Evolutionary conservation across 2,113 vertebrate species (phyloP).

Genomic region (Galemys pyrenaicus): DNA sequence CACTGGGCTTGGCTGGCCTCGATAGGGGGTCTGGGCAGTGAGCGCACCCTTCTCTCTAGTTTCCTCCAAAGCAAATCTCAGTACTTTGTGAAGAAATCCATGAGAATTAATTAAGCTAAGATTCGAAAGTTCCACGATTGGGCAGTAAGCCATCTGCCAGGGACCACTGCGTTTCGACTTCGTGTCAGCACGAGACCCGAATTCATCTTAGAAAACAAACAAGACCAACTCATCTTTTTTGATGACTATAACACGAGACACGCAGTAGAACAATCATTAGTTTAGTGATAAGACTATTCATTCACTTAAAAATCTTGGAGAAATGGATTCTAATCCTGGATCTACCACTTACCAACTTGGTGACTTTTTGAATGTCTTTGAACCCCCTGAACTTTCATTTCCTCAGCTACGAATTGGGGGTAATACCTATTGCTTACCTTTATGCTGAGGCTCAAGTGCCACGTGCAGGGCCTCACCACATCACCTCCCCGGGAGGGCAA

Average conservation of each 20-base stretch:
- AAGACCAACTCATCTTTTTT: not conserved
- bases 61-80: conserved; percentile 11
- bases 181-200: not conserved
- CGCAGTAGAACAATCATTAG: not conserved
- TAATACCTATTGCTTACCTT: not conserved
- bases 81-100: not conserved
- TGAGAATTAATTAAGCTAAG: not conserved
- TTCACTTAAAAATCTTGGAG: not conserved
- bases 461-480: not conserved
- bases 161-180: not conserved
- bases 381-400: not conserved
- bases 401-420: not conserved
- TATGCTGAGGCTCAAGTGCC: not conserved
- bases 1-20: not conserved
- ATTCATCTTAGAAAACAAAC: not conserved
- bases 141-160: not conserved
- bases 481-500: not conserved
- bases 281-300: conserved; percentile 20
- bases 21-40: not conserved
- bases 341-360: conserved; percentile 34
- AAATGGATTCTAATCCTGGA: not conserved
- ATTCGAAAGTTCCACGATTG: not conserved
- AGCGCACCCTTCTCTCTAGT: not conserved
- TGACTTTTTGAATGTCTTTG: conserved; percentile 1
- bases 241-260: conserved; percentile 39